These are phyloP conservation scores for Epinotia ramella DNA, from an alignment of 2,888 invertebrate species.

Conservation along the genomic window DNA sequence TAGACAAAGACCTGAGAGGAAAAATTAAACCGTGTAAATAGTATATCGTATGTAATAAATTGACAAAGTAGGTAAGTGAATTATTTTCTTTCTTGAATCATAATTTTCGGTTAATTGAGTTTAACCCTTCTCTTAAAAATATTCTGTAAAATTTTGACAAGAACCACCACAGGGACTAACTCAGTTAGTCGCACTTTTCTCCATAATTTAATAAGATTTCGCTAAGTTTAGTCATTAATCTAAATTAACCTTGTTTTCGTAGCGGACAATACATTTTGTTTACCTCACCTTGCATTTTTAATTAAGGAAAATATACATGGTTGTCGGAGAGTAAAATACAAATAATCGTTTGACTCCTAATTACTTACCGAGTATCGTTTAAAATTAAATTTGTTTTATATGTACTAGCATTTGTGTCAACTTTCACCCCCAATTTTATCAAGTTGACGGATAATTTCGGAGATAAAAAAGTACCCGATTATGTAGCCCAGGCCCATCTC, in stretches of 20 bases:
- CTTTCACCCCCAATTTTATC: background rate
- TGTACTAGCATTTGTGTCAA: background rate
- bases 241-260: constrained; percentile 39
- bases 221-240: constrained; percentile 41
- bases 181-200: constrained; percentile 36
- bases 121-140: constrained; percentile 13
- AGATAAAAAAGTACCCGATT: background rate
- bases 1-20: too few species aligned
- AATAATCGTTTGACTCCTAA: too few species aligned
- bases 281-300: constrained; percentile 1
- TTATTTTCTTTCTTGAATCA: background rate
- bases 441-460: background rate
- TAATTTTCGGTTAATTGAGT: background rate
- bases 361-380: too few species aligned
- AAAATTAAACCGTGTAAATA: background rate
- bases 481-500: too few species aligned
- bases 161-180: constrained; percentile 29
- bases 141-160: constrained; percentile 6
- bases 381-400: too few species aligned
- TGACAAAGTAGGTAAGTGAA: background rate
- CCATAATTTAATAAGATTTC: constrained; percentile 39
- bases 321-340: background rate
- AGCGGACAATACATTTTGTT: constrained; percentile 27
- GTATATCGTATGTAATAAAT: background rate
- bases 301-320: background rate